These are phyloP conservation scores for Heliornis fulica DNA, from an alignment of 2,113 vertebrate species.

Conservation along the genomic window DNA sequence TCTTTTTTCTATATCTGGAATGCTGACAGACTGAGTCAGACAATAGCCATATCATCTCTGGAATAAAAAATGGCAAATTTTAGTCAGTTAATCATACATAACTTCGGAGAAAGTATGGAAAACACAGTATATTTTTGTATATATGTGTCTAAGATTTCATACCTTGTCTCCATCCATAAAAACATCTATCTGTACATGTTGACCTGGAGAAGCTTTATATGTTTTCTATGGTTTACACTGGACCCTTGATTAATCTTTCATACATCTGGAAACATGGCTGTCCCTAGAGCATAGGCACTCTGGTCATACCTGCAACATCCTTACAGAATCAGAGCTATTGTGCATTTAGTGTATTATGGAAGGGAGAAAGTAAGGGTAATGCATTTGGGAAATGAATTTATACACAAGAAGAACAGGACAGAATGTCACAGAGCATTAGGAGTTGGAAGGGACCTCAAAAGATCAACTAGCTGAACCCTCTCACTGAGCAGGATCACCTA, in stretches of 20 bases:
- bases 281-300: background rate
- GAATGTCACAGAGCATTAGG: too few species aligned
- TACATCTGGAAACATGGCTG: background rate
- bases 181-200: background rate
- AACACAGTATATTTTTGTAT: background rate
- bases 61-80: background rate
- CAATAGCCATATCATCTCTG: background rate
- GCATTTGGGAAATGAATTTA: background rate
- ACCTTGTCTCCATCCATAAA: background rate
- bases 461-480: too few species aligned
- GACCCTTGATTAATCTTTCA: background rate
- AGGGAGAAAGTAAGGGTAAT: background rate
- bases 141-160: background rate
- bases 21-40: background rate
- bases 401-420: accelerated
- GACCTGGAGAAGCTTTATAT: background rate
- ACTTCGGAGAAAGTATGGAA: background rate
- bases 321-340: background rate
- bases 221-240: background rate
- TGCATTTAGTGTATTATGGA: background rate
- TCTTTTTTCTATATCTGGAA: background rate
- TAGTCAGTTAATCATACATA: background rate
- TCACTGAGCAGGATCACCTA: too few species aligned
- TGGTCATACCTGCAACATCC: background rate
- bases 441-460: too few species aligned